A percentile compares a stretch with the other conserved stretches of the same genome.
Conservation (phyloP, 2,113 vertebrate genomes). For the Calonectris borealis region DNA sequence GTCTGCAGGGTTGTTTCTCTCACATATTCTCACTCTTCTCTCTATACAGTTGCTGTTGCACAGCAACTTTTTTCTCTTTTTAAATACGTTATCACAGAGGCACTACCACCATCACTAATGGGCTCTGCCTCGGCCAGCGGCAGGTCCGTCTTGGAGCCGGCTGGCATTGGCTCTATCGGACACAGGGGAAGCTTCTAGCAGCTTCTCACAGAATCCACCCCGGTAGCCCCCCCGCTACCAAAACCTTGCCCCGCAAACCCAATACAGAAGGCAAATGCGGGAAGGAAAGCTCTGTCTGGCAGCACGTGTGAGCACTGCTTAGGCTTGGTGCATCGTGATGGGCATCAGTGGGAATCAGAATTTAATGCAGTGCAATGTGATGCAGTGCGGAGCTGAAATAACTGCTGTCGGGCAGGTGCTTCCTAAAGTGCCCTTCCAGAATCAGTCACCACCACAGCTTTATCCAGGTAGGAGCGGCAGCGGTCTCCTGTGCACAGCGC, state of each 20-base stretch:
- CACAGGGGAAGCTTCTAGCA: too few relatives aligned
- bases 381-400: background rate
- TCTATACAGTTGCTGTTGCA: too few relatives aligned
- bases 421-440: background rate
- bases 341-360: background rate
- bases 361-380: background rate
- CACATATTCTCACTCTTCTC: too few relatives aligned
- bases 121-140: too few relatives aligned
- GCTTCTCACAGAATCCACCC: too few relatives aligned
- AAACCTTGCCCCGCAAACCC: background rate
- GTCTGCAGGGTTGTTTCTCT: too few relatives aligned
- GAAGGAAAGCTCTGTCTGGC: background rate
- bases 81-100: too few relatives aligned
- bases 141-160: too few relatives aligned
- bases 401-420: background rate
- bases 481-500: rapidly evolving
- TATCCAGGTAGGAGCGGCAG: background rate
- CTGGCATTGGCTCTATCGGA: too few relatives aligned
- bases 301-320: background rate
- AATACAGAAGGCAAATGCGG: background rate
- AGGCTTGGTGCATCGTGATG: background rate
- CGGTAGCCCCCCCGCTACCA: background rate
- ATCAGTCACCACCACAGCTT: background rate
- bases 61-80: too few relatives aligned
- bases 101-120: too few relatives aligned